These are phyloP conservation scores for Percopsis omiscomaycus DNA, from an alignment of 2,797 vertebrate species.

Conservation along the genomic window DNA sequence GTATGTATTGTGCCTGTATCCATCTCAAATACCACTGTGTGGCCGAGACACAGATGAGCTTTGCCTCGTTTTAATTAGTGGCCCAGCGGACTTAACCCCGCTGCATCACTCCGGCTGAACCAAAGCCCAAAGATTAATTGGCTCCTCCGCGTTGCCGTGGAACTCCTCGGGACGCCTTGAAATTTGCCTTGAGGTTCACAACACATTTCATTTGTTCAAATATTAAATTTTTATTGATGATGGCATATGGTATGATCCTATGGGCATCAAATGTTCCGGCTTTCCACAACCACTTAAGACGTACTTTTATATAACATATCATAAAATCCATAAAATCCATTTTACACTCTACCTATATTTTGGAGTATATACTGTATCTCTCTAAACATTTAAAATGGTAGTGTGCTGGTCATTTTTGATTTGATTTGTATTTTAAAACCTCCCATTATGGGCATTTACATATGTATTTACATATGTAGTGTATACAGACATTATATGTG, in stretches of 20 bases:
- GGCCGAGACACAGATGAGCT: conserved; percentile 54
- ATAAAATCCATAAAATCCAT: no score
- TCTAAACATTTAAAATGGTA: no score
- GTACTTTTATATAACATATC: no score
- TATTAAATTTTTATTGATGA: conserved; percentile 63
- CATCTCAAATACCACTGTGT: conserved; percentile 48
- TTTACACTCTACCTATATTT: no score
- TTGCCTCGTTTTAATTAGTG: conserved; percentile 77
- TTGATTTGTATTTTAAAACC: no score
- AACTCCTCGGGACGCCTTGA: conserved; percentile 59
- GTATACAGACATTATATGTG: no score
- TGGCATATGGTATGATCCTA: conserved; percentile 43
- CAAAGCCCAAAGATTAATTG: conserved; percentile 71
- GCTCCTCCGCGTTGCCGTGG: conserved; percentile 70
- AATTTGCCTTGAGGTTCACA: conserved; percentile 53
- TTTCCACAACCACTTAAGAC: no score
- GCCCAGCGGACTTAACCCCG: conserved; percentile 71
- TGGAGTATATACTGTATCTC: no score
- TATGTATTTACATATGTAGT: no score
- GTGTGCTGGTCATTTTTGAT: no score
- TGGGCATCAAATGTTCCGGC: conserved; percentile 52
- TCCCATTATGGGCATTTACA: no score
- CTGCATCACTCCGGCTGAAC: conserved; percentile 72
- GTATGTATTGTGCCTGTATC: conserved; percentile 28
- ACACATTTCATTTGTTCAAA: conserved; percentile 62